Conservation (phyloP, 37 sponge, comb jelly and placozoan genomes). For the Oscarella lobularis region DNA sequence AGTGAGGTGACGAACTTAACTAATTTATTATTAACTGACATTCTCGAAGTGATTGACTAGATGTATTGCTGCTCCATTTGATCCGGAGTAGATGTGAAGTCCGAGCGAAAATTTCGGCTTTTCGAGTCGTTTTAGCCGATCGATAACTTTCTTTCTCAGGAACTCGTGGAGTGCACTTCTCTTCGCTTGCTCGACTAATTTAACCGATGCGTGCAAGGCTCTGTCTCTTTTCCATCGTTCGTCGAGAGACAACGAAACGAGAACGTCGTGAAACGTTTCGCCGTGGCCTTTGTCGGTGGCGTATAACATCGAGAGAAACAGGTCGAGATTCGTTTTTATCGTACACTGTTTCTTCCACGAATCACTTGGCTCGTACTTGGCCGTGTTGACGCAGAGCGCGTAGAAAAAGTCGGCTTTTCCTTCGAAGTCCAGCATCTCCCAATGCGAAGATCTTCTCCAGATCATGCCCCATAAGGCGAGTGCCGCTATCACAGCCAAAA, state of each 20-base stretch:
- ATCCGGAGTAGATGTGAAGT: too few relatives aligned
- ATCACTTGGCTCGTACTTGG: background rate
- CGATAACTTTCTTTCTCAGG: too few relatives aligned
- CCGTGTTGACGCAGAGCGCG: background rate
- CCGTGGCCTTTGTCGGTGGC: background rate
- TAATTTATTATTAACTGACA: too few relatives aligned
- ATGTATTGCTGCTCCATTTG: too few relatives aligned
- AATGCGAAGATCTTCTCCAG: background rate
- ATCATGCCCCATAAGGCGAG: background rate
- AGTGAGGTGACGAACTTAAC: too few relatives aligned
- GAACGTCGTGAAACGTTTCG: background rate
- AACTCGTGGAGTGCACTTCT: too few relatives aligned
- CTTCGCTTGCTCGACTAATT: too few relatives aligned
- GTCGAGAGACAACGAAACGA: background rate
- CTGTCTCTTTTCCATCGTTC: too few relatives aligned
- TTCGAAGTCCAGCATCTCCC: background rate
- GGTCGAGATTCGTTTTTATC: background rate
- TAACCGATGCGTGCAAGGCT: too few relatives aligned
- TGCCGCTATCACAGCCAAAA: background rate
- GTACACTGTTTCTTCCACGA: background rate
- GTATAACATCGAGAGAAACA: background rate
- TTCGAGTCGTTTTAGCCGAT: too few relatives aligned
- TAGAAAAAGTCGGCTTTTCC: background rate
- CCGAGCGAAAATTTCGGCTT: too few relatives aligned
- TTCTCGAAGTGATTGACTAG: too few relatives aligned